Percentiles rank a stretch among this genome's conserved stretches.
Evolutionary conservation across 1,140 invertebrate genomes (phyloP).

Genomic region (Drosophila murphyi): DNA sequence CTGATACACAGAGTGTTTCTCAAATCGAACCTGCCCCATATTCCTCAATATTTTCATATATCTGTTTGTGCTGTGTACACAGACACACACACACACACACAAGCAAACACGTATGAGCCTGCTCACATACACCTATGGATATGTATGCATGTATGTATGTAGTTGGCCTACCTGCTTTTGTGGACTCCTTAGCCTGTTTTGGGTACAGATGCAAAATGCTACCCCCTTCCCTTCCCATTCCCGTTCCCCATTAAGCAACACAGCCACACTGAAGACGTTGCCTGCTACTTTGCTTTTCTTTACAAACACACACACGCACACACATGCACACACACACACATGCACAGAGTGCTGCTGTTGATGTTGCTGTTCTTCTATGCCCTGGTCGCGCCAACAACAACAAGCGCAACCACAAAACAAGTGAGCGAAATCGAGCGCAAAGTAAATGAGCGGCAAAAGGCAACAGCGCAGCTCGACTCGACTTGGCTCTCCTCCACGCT

Average conservation of each 20-base stretch:
- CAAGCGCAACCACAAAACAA: constrained; percentile 21
- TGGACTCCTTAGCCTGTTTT: constrained; percentile 44
- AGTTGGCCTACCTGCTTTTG: constrained; percentile 44
- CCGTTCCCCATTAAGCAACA: neutral
- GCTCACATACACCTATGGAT: no score
- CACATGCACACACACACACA: constrained; percentile 6
- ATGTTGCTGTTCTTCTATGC: constrained; percentile 43
- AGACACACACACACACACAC: no score
- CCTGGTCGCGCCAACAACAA: constrained; percentile 6
- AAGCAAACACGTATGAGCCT: no score
- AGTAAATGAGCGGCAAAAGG: constrained; percentile 56
- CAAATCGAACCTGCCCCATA: constrained; percentile 38
- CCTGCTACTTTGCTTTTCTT: constrained; percentile 43
- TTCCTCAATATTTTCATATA: neutral
- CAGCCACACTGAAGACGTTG: constrained; percentile 30
- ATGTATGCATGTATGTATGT: neutral
- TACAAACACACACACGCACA: constrained; percentile 23
- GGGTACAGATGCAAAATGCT: constrained; percentile 47
- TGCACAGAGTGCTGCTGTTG: constrained; percentile 11
- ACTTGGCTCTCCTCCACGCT: constrained; percentile 22
- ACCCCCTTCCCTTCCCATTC: constrained; percentile 9
- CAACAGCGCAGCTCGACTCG: constrained; percentile 18
- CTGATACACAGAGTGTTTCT: constrained; percentile 1
- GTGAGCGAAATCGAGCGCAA: constrained; percentile 58
- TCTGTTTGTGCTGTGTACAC: neutral